Conservation (phyloP, 2,113 vertebrate species). For the Globicephala melas region DNA sequence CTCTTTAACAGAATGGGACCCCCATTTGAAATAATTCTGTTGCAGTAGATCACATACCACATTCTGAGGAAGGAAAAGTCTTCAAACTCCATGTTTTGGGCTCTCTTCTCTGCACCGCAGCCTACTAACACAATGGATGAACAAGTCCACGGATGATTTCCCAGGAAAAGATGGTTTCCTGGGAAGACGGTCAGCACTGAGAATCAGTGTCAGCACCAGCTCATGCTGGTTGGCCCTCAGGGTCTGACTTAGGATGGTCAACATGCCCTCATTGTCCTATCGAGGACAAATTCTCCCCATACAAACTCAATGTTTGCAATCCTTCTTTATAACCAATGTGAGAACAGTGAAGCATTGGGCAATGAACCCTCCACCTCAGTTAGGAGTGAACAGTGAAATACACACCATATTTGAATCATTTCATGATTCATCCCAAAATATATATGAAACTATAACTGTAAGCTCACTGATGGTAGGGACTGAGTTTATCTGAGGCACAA, state of each 20-base stretch:
- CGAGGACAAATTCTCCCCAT: neutral
- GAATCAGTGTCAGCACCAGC: neutral
- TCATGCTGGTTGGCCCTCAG: neutral
- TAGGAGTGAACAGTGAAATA: neutral
- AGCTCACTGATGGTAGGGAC: neutral
- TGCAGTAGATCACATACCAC: neutral
- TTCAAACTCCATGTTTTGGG: neutral
- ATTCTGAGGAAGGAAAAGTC: neutral
- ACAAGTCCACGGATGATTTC: neutral
- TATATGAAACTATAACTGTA: neutral
- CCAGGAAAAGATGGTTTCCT: neutral
- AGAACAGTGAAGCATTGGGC: neutral
- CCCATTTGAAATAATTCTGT: neutral
- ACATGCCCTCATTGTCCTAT: neutral
- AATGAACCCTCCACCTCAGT: neutral
- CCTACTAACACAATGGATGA: neutral
- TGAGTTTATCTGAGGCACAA: neutral
- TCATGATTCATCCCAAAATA: neutral
- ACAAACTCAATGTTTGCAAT: neutral
- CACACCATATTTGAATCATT: neutral
- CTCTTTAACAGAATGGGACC: neutral
- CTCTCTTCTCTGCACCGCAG: neutral
- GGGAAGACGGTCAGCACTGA: fast-evolving
- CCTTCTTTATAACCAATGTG: neutral
- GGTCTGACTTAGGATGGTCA: neutral